Base-by-base conservation (phyloP, 2,888 invertebrate genomes). In the Leptinotarsa juncta region DNA sequence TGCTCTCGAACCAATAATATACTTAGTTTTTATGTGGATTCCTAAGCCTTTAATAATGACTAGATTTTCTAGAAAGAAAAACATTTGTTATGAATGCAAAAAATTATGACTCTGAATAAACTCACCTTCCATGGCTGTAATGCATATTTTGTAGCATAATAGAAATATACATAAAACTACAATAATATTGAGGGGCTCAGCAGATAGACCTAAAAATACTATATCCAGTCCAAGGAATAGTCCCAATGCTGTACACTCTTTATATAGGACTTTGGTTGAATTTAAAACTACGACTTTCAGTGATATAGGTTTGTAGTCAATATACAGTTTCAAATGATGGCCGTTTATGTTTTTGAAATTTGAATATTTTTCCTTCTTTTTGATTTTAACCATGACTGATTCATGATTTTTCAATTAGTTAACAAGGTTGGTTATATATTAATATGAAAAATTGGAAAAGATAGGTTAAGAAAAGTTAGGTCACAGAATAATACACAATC, bases 1-100 rank as follows among this genome's bases (percentile, higher is more conserved):
- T 32, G 68, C 74, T 69, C 76, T 77, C 26, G 71, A 50, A 32
- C 78, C 76, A 62, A 75, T 14, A 12, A 73, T 71, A 71, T 77
- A 75, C 65, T 74, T 77, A 50, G 73, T 76, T 3, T 76, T 70
- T 66, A 80, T 55, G 57, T 78, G 76, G 48, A 78, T 73, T 23
- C 80, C 80, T 20, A 80, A 68, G 65, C 70, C 73, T 71, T 77
- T 78, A 0, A 80, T 60, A 26, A 76, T 55, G 32, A 76, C 67
- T 72, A 80, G 57, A 72, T 65, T 74, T 72, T 77, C 77, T 77
- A 49, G 32, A 74, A 76, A 70, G 10, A 10, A 51, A 65, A 23
- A 20, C n/a, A 26, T 20, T 15, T 57, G 5, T 57, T 14, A 57
- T 20, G 20, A 20, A n/a, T 51, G 51, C 16, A n/a, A n/a, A 16